Evolutionary conservation across 2,888 invertebrate genomes (phyloP).

Genomic region (Cheilosia pagana): DNA sequence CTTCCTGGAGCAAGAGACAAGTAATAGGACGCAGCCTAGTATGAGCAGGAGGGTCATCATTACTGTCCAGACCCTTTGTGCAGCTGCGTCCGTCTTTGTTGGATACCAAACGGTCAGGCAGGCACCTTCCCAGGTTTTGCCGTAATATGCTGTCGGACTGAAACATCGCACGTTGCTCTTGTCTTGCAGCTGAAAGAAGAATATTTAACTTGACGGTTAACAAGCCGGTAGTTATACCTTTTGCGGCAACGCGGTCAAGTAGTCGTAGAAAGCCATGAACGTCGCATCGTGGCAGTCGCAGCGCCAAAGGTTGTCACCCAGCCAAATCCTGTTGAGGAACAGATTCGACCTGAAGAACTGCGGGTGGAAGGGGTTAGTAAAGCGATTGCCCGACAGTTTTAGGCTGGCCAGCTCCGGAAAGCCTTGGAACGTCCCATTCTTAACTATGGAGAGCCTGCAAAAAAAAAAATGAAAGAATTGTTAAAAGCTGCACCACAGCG

Average conservation of each 20-base stretch:
- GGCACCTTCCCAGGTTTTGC: slow-evolving; percentile 88
- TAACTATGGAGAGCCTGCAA: slow-evolving; percentile 86
- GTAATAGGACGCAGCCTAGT: slow-evolving; percentile 76
- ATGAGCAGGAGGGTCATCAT: slow-evolving; percentile 85
- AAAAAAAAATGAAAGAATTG: slow-evolving; percentile 80
- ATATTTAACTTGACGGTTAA: not conserved
- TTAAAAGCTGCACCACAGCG: not conserved
- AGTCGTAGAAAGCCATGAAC: slow-evolving; percentile 87
- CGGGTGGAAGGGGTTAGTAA: slow-evolving; percentile 86
- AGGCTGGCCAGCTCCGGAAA: slow-evolving; percentile 86
- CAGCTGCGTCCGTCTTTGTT: slow-evolving; percentile 80
- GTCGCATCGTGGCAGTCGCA: slow-evolving; percentile 88
- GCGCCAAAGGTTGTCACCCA: slow-evolving; percentile 90
- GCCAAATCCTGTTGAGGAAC: slow-evolving; percentile 85
- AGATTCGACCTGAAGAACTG: slow-evolving; percentile 86
- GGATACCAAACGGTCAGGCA: slow-evolving; percentile 87
- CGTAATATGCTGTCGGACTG: slow-evolving; percentile 86
- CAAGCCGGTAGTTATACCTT: slow-evolving; percentile 79
- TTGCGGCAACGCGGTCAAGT: slow-evolving; percentile 85
- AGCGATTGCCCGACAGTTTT: slow-evolving; percentile 88
- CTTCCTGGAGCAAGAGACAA: slow-evolving; percentile 80
- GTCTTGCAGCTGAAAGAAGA: slow-evolving; percentile 79
- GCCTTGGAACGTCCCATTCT: slow-evolving; percentile 86
- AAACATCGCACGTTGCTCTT: slow-evolving; percentile 86
- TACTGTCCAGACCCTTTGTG: slow-evolving; percentile 86